Percentiles rank a stretch among this genome's conserved stretches.
Conservation (phyloP, 2,113 vertebrate species). For the Coryphaenoides rupestris region DNA sequence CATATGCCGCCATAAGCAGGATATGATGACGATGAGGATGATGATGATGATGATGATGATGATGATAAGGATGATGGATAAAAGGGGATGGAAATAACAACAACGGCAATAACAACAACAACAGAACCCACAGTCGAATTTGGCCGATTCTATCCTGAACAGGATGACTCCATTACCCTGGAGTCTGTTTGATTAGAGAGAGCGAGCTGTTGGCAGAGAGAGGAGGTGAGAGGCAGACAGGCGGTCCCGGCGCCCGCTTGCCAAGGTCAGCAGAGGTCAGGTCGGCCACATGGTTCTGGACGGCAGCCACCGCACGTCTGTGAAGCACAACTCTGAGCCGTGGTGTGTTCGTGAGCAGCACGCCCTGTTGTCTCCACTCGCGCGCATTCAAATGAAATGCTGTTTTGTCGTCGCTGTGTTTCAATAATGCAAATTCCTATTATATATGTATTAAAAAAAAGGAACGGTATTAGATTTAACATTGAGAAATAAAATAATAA, state of each 20-base stretch:
- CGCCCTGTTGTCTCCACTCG: too few species aligned
- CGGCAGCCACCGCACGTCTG: neutral
- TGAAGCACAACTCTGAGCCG: neutral
- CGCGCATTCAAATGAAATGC: too few species aligned
- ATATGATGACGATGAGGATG: too few species aligned
- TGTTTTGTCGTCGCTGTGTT: neutral
- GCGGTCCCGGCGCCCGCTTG: constrained; percentile 45
- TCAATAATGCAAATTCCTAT: neutral
- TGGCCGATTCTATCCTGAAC: too few species aligned
- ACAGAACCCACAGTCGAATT: too few species aligned
- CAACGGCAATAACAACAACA: too few species aligned
- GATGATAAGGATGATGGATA: too few species aligned
- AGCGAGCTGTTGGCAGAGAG: constrained; percentile 20
- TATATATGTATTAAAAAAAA: constrained; percentile 1
- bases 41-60: too few species aligned
- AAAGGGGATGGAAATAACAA: too few species aligned
- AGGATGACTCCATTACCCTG: too few species aligned
- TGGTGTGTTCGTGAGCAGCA: too few species aligned
- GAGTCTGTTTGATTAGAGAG: constrained; percentile 10
- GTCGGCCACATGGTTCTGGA: constrained; percentile 39
- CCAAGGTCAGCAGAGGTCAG: constrained; percentile 69
- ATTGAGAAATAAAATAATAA: neutral
- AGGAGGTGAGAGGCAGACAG: constrained; percentile 64
- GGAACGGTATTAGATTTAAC: constrained; percentile 5
- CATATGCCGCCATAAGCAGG: too few species aligned